Base-by-base conservation (phyloP, 2,888 invertebrate genomes). In the Heliconius cydno region DNA sequence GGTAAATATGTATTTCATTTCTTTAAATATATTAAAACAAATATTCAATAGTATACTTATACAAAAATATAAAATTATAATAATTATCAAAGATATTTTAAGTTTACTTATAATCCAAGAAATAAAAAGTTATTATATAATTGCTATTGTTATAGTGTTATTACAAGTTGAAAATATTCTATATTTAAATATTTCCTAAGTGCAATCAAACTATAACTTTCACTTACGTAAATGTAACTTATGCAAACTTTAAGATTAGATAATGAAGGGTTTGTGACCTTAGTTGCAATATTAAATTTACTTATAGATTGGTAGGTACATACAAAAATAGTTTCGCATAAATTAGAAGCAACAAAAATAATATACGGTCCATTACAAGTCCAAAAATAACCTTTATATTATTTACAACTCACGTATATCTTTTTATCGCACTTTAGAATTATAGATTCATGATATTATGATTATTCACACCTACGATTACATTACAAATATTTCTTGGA, bases 181-280 rank as follows among this genome's bases (percentile, higher is more conserved):
- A 57, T 75, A 71, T 75, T 71, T 52, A 60, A 46, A 57, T 73
- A n/a, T 73, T 78, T 9, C 70, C 63, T 79, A 9, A 76, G 75
- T 57, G 60, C 38, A 38, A 46, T 71, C 34, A 60, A 78, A 75
- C 22, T 73, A 66, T 78, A 77, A 79, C 80, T 80, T 78, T 81
- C 77, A 79, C 80, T 79, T 79, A 77, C 63, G 82, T 78, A 82
- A 81, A 79, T 80, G 72, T 82, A 73, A 82, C 76, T 81, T 83
- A 83, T 78, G 80, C 82, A 82, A 82, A 80, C 80, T 81, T 82
- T 12, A 71, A 80, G 82, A 82, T 82, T 80, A 82, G 82, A 82
- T 80, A 79, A 52, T 67, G 60, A 66, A 79, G 80, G 77, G 79
- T 81, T 77, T 68, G 38, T 78, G 77, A 79, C 77, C 82, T 80